phyloP scores from a whole-genome alignment of 2,888 invertebrate genomes.

The Cephus rjabovi region DNA sequence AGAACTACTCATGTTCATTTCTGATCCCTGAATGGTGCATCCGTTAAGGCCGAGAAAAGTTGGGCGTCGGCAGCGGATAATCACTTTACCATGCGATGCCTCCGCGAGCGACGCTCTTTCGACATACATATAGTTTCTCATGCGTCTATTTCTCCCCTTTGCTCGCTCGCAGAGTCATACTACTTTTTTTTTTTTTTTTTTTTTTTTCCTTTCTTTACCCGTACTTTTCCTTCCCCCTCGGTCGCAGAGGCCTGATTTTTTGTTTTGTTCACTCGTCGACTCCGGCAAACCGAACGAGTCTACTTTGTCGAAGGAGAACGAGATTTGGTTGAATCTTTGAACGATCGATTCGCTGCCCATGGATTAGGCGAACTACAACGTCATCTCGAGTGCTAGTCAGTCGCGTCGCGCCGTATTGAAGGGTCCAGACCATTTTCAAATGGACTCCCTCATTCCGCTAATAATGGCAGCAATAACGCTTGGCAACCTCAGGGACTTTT shows the following conservation, averaged over 20 bases:
- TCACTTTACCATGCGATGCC: slow-evolving; percentile 15
- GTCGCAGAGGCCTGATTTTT: background rate
- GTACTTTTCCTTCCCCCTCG: background rate
- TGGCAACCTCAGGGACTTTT: background rate
- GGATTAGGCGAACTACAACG: no score
- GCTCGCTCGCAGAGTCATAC: slow-evolving; percentile 7
- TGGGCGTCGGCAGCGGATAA: slow-evolving; percentile 7
- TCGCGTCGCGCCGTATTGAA: no score
- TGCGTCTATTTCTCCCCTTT: slow-evolving; percentile 25
- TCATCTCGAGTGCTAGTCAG: no score
- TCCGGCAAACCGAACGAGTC: background rate
- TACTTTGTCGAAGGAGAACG: background rate
- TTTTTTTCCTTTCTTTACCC: background rate
- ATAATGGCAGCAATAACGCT: no score
- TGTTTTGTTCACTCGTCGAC: background rate
- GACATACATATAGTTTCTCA: slow-evolving; percentile 21
- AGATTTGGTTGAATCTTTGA: no score
- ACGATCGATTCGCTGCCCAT: no score
- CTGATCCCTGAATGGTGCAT: background rate
- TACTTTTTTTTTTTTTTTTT: background rate
- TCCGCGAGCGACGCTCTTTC: slow-evolving; percentile 6
- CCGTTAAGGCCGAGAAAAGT: no score
- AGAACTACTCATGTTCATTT: background rate
- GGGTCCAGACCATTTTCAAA: no score
- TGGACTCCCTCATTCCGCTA: background rate